These are phyloP conservation scores for Thaleichthys pacificus DNA, from an alignment of 2,797 vertebrate species.

Conservation along the genomic window DNA sequence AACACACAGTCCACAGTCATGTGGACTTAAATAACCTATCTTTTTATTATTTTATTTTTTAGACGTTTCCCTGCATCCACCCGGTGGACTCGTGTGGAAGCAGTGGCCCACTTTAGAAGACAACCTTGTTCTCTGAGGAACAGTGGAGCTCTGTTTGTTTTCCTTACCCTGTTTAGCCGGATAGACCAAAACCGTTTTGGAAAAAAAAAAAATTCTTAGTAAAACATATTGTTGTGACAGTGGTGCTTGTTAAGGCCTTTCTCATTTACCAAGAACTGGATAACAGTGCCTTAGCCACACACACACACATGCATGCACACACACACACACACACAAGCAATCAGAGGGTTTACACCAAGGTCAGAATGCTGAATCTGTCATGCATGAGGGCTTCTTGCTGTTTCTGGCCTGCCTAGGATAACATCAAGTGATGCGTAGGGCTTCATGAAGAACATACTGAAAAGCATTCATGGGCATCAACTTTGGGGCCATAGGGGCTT, in stretches of 20 bases:
- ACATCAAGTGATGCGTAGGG: background rate
- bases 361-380: no score
- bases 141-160: background rate
- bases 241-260: background rate
- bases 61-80: background rate
- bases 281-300: background rate
- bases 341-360: background rate
- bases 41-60: background rate
- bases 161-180: background rate
- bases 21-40: no score
- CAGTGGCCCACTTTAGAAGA: slow-evolving; percentile 24
- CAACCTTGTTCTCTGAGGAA: background rate
- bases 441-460: background rate
- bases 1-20: slow-evolving; percentile 28
- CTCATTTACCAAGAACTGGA: background rate
- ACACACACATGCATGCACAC: background rate
- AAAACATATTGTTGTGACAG: background rate
- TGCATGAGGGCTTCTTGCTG: no score
- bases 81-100: slow-evolving; percentile 12
- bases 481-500: no score
- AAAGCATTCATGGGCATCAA: background rate
- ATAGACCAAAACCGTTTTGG: background rate
- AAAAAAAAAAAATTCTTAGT: background rate
- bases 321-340: background rate
- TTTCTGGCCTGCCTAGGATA: no score